Conservation (phyloP, 2,888 invertebrate genomes). For the Sycophila texana region DNA sequence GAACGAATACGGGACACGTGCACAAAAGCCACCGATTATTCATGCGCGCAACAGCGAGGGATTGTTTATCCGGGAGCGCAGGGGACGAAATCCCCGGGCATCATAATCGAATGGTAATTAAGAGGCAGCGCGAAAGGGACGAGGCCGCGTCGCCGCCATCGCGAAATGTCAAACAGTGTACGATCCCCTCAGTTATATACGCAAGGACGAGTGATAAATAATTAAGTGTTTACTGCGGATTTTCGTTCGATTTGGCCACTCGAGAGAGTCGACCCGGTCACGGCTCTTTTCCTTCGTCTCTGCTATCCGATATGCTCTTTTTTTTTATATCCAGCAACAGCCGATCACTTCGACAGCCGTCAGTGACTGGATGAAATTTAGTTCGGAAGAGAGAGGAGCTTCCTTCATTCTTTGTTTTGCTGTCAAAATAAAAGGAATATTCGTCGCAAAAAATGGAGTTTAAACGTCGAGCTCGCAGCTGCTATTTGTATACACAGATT, state of each 20-base stretch:
- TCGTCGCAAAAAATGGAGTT: no score
- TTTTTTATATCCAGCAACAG: no score
- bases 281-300: no score
- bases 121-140: constrained; percentile 1
- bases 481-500: no score
- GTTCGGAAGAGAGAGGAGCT: constrained; percentile 16
- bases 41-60: neutral
- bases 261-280: no score
- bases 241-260: no score
- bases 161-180: constrained; percentile 40
- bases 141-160: neutral
- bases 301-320: no score
- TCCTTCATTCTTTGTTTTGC: neutral
- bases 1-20: no score
- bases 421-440: no score
- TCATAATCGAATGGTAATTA: constrained; percentile 45
- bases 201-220: constrained; percentile 14
- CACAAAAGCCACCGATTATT: neutral
- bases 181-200: neutral
- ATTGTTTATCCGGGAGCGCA: constrained; percentile 17
- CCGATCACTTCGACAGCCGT: neutral
- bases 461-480: no score
- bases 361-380: constrained; percentile 25
- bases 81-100: neutral
- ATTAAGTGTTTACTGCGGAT: neutral